Conservation (phyloP, 1,140 invertebrate genomes). For the Campodea augens region DNA sequence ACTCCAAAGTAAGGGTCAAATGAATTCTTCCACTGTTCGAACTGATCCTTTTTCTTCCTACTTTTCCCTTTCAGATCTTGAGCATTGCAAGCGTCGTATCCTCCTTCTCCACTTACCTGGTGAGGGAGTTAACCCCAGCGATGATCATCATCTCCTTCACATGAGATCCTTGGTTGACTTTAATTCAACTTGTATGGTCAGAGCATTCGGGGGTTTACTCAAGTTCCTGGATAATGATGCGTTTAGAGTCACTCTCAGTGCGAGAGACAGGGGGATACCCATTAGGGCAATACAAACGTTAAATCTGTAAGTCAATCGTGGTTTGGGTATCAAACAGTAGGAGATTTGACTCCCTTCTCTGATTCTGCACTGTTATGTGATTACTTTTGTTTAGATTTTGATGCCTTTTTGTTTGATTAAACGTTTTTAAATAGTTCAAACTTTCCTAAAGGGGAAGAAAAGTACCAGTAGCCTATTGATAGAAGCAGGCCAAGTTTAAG, state of each 20-base stretch:
- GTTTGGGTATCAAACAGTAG: too few species aligned
- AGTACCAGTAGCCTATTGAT: too few species aligned
- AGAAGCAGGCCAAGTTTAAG: too few species aligned
- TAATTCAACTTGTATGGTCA: conserved; percentile 37
- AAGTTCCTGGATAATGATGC: conserved; percentile 51
- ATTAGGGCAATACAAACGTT: conserved; percentile 39
- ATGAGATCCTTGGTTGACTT: conserved; percentile 48
- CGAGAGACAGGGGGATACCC: conserved; percentile 26
- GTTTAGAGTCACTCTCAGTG: conserved; percentile 34
- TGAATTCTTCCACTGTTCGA: too few species aligned
- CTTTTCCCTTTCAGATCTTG: conserved; percentile 35
- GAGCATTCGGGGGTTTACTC: conserved; percentile 49
- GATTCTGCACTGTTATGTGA: too few species aligned
- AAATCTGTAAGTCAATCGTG: conserved; percentile 42
- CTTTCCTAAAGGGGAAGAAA: too few species aligned
- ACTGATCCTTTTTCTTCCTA: too few species aligned
- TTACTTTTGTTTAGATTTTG: too few species aligned
- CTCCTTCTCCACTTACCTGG: conserved; percentile 34
- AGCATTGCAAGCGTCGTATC: conserved; percentile 38
- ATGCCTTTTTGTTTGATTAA: too few species aligned
- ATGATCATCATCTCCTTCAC: conserved; percentile 37
- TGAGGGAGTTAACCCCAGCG: conserved; percentile 28
- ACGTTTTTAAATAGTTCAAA: too few species aligned
- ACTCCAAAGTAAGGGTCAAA: too few species aligned
- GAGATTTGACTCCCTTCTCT: too few species aligned